Percentiles rank a stretch among this genome's conserved stretches.
Evolutionary conservation across 2,113 vertebrate species (phyloP).

Genomic region (Colistium nudipinnis): DNA sequence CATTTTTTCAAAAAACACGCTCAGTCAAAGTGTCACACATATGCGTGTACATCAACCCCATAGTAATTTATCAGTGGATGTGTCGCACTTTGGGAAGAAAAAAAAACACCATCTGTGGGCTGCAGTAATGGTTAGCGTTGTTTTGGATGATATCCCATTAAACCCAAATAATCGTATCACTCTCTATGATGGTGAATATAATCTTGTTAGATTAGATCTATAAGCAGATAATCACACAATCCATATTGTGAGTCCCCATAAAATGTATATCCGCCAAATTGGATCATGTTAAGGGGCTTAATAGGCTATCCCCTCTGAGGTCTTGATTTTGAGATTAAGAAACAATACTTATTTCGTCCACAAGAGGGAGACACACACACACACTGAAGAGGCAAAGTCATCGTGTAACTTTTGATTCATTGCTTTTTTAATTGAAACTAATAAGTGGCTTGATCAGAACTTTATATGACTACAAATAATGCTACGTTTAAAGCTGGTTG

Average conservation of each 20-base stretch:
- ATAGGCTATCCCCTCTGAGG: conserved; percentile 27
- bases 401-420: background rate
- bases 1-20: background rate
- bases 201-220: conserved; percentile 65
- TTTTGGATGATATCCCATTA: conserved; percentile 40
- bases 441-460: too few relatives aligned
- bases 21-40: background rate
- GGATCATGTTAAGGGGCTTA: conserved; percentile 73
- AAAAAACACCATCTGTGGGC: background rate
- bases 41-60: background rate
- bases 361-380: conserved; percentile 34
- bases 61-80: background rate
- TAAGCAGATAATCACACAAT: conserved; percentile 47
- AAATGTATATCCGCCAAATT: conserved; percentile 45
- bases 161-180: conserved; percentile 40
- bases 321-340: conserved; percentile 39
- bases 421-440: too few relatives aligned
- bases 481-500: too few relatives aligned
- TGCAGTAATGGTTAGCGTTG: background rate
- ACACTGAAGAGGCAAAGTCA: background rate
- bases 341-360: conserved; percentile 25
- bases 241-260: conserved; percentile 23
- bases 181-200: conserved; percentile 47
- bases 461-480: background rate
- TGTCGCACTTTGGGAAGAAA: background rate